phyloP scores from a whole-genome alignment of 2,113 vertebrate species.

The Ranitomeya variabilis region DNA sequence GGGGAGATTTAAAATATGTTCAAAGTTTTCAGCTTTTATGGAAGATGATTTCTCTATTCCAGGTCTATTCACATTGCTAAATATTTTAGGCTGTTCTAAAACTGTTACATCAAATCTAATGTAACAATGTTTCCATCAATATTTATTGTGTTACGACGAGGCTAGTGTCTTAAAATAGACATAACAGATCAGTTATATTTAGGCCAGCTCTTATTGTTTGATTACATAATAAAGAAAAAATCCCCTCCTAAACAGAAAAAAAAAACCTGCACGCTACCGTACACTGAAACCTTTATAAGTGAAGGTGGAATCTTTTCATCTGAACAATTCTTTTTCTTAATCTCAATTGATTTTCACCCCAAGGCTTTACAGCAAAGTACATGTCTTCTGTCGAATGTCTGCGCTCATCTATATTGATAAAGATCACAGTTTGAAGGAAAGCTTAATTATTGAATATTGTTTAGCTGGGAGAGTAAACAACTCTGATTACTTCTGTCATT shows the following conservation, averaged over 20 bases:
- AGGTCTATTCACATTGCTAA: neutral
- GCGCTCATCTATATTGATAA: slow-evolving; percentile 58
- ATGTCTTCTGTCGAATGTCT: slow-evolving; percentile 53
- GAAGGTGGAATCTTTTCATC: neutral
- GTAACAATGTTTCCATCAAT: neutral
- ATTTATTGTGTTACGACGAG: neutral
- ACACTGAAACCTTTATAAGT: neutral
- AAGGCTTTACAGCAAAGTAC: slow-evolving; percentile 61
- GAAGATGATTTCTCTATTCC: too few species aligned
- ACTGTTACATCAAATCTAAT: neutral
- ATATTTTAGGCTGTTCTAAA: slow-evolving; percentile 9
- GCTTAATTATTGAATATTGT: slow-evolving; percentile 61
- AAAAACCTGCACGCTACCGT: neutral
- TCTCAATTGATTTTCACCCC: slow-evolving; percentile 61
- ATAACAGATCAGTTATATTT: neutral
- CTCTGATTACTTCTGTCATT: slow-evolving; percentile 62
- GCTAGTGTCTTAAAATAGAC: neutral
- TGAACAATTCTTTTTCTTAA: slow-evolving; percentile 25
- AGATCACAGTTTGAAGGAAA: slow-evolving; percentile 62
- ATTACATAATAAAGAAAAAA: neutral
- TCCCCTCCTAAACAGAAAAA: neutral
- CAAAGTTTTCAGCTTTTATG: too few species aligned
- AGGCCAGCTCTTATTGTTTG: neutral
- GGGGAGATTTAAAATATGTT: too few species aligned
- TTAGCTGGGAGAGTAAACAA: slow-evolving; percentile 60